A percentile compares a stretch with the other conserved stretches of the same genome.
These are phyloP conservation scores for Corvus moneduloides DNA, from an alignment of 2,113 vertebrate species.

Conservation along the genomic window DNA sequence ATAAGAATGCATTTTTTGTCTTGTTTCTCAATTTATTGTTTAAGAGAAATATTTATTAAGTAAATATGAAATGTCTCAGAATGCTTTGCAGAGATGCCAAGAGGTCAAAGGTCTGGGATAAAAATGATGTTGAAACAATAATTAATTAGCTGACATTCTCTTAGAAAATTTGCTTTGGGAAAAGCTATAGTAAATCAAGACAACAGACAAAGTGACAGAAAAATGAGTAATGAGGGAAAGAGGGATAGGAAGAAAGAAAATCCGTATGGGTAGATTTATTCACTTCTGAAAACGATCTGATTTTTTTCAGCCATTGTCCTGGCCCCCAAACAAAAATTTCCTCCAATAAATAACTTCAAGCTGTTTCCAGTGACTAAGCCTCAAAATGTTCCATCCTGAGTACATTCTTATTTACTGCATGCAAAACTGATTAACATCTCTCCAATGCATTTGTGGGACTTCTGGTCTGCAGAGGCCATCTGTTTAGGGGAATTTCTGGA, in stretches of 20 bases:
- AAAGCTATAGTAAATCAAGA: constrained; percentile 37
- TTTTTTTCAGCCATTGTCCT: constrained; percentile 42
- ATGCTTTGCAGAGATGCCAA: constrained; percentile 49
- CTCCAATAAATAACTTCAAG: constrained; percentile 63
- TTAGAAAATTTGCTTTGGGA: constrained; percentile 61
- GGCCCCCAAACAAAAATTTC: constrained; percentile 33
- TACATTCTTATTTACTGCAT: constrained; percentile 60
- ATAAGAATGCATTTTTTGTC: neutral
- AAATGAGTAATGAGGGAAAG: constrained; percentile 31
- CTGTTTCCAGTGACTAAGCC: constrained; percentile 56
- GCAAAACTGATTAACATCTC: constrained; percentile 58
- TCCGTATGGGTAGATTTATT: neutral
- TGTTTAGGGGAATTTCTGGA: constrained; percentile 43
- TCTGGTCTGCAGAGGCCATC: constrained; percentile 50
- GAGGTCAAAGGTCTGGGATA: constrained; percentile 56
- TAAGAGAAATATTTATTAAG: constrained; percentile 53
- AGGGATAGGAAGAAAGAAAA: constrained; percentile 20
- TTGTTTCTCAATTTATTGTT: constrained; percentile 34
- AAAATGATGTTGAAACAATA: constrained; percentile 68
- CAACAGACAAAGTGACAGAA: constrained; percentile 37
- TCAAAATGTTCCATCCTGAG: constrained; percentile 63
- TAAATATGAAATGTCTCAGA: constrained; percentile 38
- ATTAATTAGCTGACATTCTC: constrained; percentile 66
- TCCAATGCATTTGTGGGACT: constrained; percentile 34
- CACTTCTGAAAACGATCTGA: constrained; percentile 26